These are phyloP conservation scores for Pinctada fucata DNA, from an alignment of 2,888 invertebrate genomes.

Conservation along the genomic window DNA sequence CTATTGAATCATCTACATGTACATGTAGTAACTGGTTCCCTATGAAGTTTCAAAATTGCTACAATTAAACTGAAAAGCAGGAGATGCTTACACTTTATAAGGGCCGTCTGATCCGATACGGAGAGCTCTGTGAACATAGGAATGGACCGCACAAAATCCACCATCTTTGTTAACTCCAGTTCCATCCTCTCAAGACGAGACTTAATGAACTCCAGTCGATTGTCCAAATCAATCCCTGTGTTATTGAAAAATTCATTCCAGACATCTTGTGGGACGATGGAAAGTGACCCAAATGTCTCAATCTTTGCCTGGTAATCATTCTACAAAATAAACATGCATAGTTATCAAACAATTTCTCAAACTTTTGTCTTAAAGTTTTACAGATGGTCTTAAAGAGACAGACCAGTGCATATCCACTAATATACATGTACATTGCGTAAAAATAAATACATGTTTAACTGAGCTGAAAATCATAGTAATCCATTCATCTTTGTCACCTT, in stretches of 20 bases:
- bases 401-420: neutral
- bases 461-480: neutral
- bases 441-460: neutral
- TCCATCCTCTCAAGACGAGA: conserved; percentile 63
- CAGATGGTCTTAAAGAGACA: neutral
- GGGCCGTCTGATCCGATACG: conserved; percentile 68
- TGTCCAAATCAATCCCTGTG: conserved; percentile 74
- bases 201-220: conserved; percentile 62
- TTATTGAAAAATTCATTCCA: conserved; percentile 68
- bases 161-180: conserved; percentile 64
- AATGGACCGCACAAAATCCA: conserved; percentile 71
- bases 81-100: conserved; percentile 68
- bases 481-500: neutral
- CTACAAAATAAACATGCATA: conserved; percentile 42
- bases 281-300: conserved; percentile 69
- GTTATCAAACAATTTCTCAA: neutral
- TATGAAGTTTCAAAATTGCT: no score
- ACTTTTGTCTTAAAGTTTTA: neutral
- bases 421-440: neutral
- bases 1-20: no score
- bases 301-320: conserved; percentile 58
- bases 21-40: no score
- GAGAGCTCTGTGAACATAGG: conserved; percentile 71
- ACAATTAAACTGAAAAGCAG: no score
- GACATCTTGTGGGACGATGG: conserved; percentile 66